Percentiles rank a stretch among this genome's conserved stretches.
Conservation (phyloP, 2,113 vertebrate species). For the Mesitornis unicolor region DNA sequence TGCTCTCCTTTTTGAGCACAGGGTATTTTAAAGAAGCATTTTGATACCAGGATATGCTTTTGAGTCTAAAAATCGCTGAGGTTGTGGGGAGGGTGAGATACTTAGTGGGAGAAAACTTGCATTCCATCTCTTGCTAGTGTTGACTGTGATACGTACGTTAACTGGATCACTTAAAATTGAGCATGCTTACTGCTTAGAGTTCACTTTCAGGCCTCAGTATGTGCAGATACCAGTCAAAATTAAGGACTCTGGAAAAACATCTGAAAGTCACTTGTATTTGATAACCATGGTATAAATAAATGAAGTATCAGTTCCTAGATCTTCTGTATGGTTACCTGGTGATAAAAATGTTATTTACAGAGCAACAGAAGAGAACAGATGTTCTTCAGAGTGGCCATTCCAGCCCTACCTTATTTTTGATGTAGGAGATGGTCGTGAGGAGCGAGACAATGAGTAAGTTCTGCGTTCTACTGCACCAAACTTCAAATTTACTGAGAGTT, state of each 20-base stretch:
- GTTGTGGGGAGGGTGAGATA: background rate
- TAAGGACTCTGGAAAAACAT: background rate
- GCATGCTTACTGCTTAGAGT: background rate
- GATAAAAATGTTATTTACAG: constrained; percentile 59
- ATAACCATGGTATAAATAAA: background rate
- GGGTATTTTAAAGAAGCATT: background rate
- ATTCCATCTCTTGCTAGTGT: background rate
- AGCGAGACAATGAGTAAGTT: constrained; percentile 79
- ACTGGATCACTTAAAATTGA: background rate
- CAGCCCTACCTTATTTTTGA: constrained; percentile 86
- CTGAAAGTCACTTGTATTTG: background rate
- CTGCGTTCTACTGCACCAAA: background rate
- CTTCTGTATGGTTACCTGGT: background rate
- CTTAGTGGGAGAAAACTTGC: background rate
- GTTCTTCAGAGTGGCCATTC: constrained; percentile 80
- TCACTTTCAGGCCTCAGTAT: background rate
- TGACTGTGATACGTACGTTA: background rate
- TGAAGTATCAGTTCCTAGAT: background rate
- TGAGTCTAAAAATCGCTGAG: background rate
- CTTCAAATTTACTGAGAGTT: background rate
- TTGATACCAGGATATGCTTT: background rate
- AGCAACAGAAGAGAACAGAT: constrained; percentile 68
- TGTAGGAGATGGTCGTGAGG: constrained; percentile 79
- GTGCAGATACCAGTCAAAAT: background rate
- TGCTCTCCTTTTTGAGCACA: background rate